Evolutionary conservation across 2,797 vertebrate genomes (phyloP), one percentile per base, ranked within the genome.

Genomic region (Rousettus madagascariensis): DNA sequence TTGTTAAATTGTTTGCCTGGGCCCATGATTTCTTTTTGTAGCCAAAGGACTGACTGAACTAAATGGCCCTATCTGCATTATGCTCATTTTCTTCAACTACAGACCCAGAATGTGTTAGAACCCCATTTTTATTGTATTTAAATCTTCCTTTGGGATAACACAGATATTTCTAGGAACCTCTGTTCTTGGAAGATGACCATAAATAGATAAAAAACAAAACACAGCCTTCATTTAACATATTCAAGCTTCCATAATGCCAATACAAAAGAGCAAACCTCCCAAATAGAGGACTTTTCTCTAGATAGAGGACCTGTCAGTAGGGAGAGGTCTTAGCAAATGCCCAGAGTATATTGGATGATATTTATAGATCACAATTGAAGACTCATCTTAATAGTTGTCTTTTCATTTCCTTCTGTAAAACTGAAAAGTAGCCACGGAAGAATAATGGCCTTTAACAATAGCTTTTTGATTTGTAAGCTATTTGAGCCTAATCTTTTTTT

Each of bases 371-470:
- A 74, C 38, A 92, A 86, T 84, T 53, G 43, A 90, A 91, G n/a
- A 4, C 6, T 92, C n/a, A 82, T 86, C 59, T 91, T 90, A 90
- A 87, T 72, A 90, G 51, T 55, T 79, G 8, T 19, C 30, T 82
- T 87, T 97, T 87, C 15, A 88, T 91, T 96, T 90, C 8, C 43
- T 96, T 38, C 38, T 19, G 69, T 89, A 79, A 95, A 89, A 84
- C 30, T 72, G 69, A 91, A 88, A 61, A 15, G 12, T 85, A 88
- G 77, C 19, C 7, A 91, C 89, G 36, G 43, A 79, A 91, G 78
- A 96, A 95, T 92, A 96, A 86, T 77, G 43, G 17, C 28, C 26
- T 89, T 95, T 86, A 95, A 95, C 93, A 96, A 84, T 91, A 66
- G 26, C 41, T 66, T 79, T 89, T 95, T 95, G 55, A 96, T 92